Conservation (phyloP, 2,888 invertebrate genomes). For the Ctena decussata region DNA sequence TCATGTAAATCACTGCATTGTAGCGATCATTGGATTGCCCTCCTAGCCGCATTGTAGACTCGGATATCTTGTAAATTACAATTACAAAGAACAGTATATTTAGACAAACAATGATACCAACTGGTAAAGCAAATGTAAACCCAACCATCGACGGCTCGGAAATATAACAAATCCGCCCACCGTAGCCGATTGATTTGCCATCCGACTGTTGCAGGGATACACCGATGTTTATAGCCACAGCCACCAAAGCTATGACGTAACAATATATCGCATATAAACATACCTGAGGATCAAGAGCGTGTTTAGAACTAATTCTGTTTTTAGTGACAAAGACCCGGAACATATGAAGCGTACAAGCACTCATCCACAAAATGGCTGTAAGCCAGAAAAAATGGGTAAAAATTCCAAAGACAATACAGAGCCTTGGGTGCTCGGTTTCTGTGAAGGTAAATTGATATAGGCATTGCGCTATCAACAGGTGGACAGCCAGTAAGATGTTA, state of each 20-base stretch:
- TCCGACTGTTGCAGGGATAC: slow-evolving; percentile 44
- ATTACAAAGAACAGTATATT: slow-evolving; percentile 64
- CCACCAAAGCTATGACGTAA: slow-evolving; percentile 34
- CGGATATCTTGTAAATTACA: slow-evolving; percentile 62
- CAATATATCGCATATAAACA: slow-evolving; percentile 48
- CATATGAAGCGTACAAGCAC: slow-evolving; percentile 69
- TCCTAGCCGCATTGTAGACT: slow-evolving; percentile 57
- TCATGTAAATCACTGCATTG: slow-evolving; percentile 65
- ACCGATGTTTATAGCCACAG: slow-evolving; percentile 51
- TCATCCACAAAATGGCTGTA: slow-evolving; percentile 68
- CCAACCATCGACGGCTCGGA: slow-evolving; percentile 59
- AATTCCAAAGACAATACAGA: slow-evolving; percentile 56
- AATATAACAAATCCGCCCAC: slow-evolving; percentile 57
- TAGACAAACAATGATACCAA: slow-evolving; percentile 56
- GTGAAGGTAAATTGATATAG: slow-evolving; percentile 64
- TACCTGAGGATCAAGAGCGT: slow-evolving; percentile 54
- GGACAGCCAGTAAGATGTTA: slow-evolving; percentile 59
- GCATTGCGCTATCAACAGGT: slow-evolving; percentile 55
- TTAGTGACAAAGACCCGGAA: slow-evolving; percentile 64
- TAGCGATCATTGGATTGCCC: slow-evolving; percentile 54
- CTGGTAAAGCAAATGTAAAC: slow-evolving; percentile 59
- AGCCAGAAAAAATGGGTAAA: slow-evolving; percentile 63
- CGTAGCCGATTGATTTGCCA: slow-evolving; percentile 52
- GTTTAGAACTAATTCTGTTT: slow-evolving; percentile 53
- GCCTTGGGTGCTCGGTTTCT: slow-evolving; percentile 30